Conservation (phyloP, 2,888 invertebrate genomes). For the Julus scandinavius region DNA sequence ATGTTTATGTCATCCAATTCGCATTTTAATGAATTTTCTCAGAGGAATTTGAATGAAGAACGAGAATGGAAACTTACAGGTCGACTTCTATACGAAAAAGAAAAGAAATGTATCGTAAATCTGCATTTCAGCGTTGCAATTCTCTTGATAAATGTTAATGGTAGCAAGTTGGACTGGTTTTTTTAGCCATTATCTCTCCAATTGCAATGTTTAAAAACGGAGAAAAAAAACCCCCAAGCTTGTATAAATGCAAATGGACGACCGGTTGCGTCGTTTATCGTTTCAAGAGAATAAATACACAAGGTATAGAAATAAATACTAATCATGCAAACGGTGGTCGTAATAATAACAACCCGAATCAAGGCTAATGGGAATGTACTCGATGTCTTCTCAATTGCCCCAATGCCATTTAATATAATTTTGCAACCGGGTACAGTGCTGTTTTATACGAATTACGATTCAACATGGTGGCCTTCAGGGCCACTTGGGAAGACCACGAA, state of each 20-base stretch:
- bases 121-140: background rate
- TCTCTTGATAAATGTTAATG: background rate
- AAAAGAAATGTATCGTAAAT: background rate
- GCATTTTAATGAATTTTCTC: background rate
- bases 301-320: background rate
- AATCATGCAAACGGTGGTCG: background rate
- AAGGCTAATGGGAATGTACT: constrained; percentile 8
- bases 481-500: background rate
- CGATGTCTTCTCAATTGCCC: background rate
- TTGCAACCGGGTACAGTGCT: background rate
- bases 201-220: background rate
- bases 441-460: background rate
- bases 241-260: background rate
- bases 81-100: background rate
- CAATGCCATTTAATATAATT: background rate
- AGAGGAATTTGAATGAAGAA: background rate
- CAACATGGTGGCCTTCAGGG: background rate
- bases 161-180: background rate
- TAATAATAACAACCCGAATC: background rate
- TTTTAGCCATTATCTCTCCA: background rate
- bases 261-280: background rate
- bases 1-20: background rate
- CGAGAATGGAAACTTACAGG: background rate
- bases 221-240: background rate
- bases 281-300: background rate